A percentile compares a stretch with the other conserved stretches of the same genome.
Conservation (phyloP, 2,113 vertebrate species). For the Centropus unirufus region DNA sequence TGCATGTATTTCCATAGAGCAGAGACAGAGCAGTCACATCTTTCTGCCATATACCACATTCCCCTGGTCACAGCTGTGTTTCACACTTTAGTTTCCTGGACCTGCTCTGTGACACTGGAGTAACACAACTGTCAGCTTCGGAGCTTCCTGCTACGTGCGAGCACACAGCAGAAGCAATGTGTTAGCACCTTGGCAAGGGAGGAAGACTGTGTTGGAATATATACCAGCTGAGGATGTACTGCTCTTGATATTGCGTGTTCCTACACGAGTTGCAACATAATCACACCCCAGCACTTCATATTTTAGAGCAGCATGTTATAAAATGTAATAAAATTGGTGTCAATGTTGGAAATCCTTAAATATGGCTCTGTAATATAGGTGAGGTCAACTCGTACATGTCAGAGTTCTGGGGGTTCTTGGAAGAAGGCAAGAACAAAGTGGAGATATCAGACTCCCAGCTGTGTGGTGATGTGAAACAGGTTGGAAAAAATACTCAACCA, state of each 20-base stretch:
- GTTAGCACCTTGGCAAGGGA: background rate
- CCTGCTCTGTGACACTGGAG: background rate
- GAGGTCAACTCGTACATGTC: background rate
- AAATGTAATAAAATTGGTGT: conserved; percentile 7
- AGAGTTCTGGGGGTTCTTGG: background rate
- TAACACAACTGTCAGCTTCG: background rate
- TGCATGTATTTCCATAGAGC: background rate
- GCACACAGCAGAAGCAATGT: background rate
- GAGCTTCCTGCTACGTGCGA: background rate
- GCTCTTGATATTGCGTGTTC: background rate
- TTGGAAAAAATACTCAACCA: background rate
- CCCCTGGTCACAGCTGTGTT: background rate
- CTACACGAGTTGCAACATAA: background rate
- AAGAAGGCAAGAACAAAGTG: background rate
- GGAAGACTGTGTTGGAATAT: background rate
- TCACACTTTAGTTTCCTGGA: background rate
- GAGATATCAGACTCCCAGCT: background rate
- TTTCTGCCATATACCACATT: background rate
- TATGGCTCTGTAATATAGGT: background rate
- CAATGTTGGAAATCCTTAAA: background rate
- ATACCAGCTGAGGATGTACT: background rate
- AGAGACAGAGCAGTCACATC: background rate
- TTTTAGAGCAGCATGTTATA: background rate
- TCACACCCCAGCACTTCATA: background rate
- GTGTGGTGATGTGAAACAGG: conserved; percentile 12